Base-by-base conservation (phyloP, 2,888 invertebrate species). In the Chrysodeixis includens region DNA sequence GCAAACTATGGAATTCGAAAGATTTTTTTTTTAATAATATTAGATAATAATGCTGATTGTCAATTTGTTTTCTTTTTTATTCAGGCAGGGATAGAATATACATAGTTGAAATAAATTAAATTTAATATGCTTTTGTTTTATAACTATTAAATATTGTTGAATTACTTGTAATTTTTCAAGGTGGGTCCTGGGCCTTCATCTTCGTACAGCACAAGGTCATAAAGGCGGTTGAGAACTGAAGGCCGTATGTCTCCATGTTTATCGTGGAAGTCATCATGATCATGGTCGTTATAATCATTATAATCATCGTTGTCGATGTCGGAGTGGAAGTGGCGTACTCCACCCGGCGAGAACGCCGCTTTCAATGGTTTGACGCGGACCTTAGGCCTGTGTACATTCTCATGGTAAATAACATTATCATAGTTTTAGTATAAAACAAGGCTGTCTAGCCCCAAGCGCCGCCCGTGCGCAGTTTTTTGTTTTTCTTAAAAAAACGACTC, bases 111-210 rank as follows among this genome's bases (percentile, higher is more conserved):
- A n/a, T n/a, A n/a, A n/a, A n/a, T n/a, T n/a, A n/a, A n/a, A n/a
- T n/a, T n/a, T n/a, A n/a, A n/a, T n/a, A n/a, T n/a, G n/a, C n/a
- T n/a, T n/a, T n/a, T n/a, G n/a, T n/a, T n/a, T n/a, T n/a, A n/a
- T n/a, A 26, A 26, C 2, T 26, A 26, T 6, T 26, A 26, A n/a
- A 26, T 26, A 26, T 6, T 26, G 26, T 26, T 26, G 26, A 69
- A 78, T 76, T 79, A 93, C 93, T 69, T 90, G 72, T 85, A 92
- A 56, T 88, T 84, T 69, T 91, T 93, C n/a, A 94, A 79, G 1
- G 90, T 93, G 1, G 92, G 92, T 4, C 81, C 85, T 1, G 22
- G 22, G 1, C 58, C 57, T 4, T n/a, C 10, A 1, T 78, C 76
- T 1, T 86, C 86, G 7, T 76, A 74, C 9, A 68, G 58, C 0